A percentile compares a stretch with the other conserved stretches of the same genome.
Conservation (phyloP, 2,888 invertebrate genomes). For the Parapristionchus giblindavisi region DNA sequence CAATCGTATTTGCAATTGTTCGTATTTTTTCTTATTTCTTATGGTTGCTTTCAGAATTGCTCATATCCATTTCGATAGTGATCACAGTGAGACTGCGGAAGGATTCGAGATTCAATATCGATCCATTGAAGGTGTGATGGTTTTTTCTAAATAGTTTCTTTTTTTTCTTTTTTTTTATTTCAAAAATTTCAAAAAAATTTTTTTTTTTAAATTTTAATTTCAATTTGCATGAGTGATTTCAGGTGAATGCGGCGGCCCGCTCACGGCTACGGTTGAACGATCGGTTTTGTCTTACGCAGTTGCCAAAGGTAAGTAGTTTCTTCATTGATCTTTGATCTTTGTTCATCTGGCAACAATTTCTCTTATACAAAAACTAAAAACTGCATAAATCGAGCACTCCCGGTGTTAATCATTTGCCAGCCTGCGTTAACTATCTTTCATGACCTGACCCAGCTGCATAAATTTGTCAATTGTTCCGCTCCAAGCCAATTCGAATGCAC, state of each 20-base stretch:
- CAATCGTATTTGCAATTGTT: too few species aligned
- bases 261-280: slow-evolving; percentile 42
- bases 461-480: too few species aligned
- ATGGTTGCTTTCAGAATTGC: slow-evolving; percentile 39
- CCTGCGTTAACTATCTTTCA: not conserved
- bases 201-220: too few species aligned
- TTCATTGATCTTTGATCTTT: too few species aligned
- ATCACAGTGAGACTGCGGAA: slow-evolving; percentile 50
- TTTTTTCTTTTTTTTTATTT: not conserved
- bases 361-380: too few species aligned
- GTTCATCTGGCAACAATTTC: too few species aligned
- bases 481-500: too few species aligned
- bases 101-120: slow-evolving; percentile 56
- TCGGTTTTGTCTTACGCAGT: slow-evolving; percentile 38
- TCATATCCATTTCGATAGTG: slow-evolving; percentile 61
- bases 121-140: slow-evolving; percentile 10
- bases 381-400: too few species aligned
- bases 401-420: too few species aligned
- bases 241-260: slow-evolving; percentile 59
- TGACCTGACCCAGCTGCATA: not conserved
- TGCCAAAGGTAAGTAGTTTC: slow-evolving; percentile 39
- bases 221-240: slow-evolving; percentile 33
- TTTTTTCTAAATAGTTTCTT: not conserved
- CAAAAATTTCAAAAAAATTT: not conserved
- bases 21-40: not conserved